Evolutionary conservation across 2,888 invertebrate species (phyloP).

Genomic region (Orthosia incerta): DNA sequence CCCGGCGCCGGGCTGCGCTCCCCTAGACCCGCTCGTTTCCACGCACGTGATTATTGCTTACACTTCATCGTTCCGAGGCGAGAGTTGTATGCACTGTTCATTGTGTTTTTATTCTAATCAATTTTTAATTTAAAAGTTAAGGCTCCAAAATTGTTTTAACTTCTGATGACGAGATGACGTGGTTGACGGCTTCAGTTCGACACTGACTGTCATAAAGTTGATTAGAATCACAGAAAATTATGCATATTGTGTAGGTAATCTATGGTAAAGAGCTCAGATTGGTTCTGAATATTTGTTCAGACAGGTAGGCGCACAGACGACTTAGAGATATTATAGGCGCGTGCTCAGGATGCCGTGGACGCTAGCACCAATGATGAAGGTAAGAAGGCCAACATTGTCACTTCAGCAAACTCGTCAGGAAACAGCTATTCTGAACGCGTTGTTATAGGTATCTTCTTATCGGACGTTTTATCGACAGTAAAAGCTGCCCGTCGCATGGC

Average conservation of each 20-base stretch:
- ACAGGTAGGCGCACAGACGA: background rate
- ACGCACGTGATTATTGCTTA: slow-evolving; percentile 4
- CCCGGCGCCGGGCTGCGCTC: background rate
- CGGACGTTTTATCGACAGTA: too few species aligned
- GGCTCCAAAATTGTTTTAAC: background rate
- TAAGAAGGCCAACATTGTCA: background rate
- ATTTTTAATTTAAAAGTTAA: too few species aligned
- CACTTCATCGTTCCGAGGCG: slow-evolving; percentile 15
- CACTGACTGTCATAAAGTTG: background rate
- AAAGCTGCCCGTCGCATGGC: too few species aligned
- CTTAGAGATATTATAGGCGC: too few species aligned
- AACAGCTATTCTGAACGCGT: too few species aligned
- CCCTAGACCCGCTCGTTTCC: background rate
- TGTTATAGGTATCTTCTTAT: too few species aligned
- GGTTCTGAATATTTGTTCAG: background rate
- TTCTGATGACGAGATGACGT: background rate
- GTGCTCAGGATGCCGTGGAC: background rate
- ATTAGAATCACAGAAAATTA: too few species aligned
- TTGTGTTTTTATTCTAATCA: too few species aligned
- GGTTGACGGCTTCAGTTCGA: slow-evolving; percentile 17
- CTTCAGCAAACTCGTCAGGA: background rate
- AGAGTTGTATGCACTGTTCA: background rate
- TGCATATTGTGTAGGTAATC: background rate
- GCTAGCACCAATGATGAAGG: background rate
- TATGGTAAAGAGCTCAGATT: background rate